Evolutionary conservation across 2,797 vertebrate species (phyloP).

Genomic region (Darevskia mixta): DNA sequence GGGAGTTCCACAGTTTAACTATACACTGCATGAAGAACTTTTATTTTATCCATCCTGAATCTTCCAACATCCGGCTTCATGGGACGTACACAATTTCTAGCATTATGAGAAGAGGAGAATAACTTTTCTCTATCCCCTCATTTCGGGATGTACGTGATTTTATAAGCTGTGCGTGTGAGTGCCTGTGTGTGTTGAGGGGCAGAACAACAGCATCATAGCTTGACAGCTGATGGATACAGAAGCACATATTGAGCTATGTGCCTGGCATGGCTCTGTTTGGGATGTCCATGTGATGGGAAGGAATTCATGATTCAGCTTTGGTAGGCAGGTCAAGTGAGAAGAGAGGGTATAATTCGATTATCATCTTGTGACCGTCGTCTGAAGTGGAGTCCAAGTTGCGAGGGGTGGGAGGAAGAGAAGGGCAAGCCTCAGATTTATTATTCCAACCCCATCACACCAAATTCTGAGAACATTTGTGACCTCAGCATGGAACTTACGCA

Average conservation of each 20-base stretch:
- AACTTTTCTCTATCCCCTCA: too few relatives aligned
- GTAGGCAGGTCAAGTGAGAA: conserved; percentile 11
- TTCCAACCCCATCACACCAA: not conserved
- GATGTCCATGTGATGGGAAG: not conserved
- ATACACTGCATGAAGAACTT: too few relatives aligned
- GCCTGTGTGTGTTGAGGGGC: too few relatives aligned
- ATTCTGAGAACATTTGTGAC: not conserved
- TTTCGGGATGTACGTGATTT: too few relatives aligned
- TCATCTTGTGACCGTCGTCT: conserved; percentile 22
- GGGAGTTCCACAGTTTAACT: too few relatives aligned
- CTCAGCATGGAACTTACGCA: not conserved
- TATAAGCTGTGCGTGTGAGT: too few relatives aligned
- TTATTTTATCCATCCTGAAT: too few relatives aligned
- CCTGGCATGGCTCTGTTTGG: not conserved
- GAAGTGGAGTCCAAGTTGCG: not conserved
- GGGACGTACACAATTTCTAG: too few relatives aligned
- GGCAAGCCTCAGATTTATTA: not conserved
- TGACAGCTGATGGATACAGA: too few relatives aligned
- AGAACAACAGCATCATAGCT: not conserved
- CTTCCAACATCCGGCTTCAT: too few relatives aligned
- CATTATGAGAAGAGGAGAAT: not conserved
- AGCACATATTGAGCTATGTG: not conserved
- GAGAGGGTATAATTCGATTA: conserved; percentile 22
- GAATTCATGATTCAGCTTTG: not conserved
- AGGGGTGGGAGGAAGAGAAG: not conserved